These are phyloP conservation scores for Caranx ignobilis DNA, from an alignment of 2,113 vertebrate genomes.

Conservation along the genomic window DNA sequence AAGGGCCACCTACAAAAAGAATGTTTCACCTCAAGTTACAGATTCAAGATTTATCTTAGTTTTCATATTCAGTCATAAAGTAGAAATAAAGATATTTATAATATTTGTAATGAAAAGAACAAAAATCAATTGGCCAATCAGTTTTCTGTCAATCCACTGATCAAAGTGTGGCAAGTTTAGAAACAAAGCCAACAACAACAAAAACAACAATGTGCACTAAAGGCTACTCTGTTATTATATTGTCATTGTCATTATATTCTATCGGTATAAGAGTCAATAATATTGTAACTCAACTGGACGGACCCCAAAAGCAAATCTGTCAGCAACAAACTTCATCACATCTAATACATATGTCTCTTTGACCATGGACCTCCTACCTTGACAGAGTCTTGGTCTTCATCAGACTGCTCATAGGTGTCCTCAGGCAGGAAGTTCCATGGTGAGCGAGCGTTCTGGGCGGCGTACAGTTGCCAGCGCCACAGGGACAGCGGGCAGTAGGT, in stretches of 20 bases:
- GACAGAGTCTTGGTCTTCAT: conserved; percentile 96
- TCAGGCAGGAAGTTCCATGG: conserved; percentile 96
- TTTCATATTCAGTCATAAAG: not conserved
- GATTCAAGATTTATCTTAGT: not conserved
- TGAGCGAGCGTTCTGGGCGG: conserved; percentile 92
- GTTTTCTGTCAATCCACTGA: too few species aligned
- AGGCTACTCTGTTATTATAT: too few species aligned
- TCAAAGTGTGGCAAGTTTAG: not conserved
- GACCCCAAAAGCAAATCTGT: not conserved
- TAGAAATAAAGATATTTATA: not conserved
- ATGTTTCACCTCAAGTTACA: not conserved
- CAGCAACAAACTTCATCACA: not conserved
- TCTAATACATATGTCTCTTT: not conserved
- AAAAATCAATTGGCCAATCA: too few species aligned
- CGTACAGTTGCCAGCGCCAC: conserved; percentile 98
- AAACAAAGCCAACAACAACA: not conserved
- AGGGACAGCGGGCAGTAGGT: conserved; percentile 92
- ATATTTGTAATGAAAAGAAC: too few species aligned
- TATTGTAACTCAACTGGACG: not conserved
- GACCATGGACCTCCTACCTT: conserved; percentile 83
- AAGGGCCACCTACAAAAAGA: conserved; percentile 87
- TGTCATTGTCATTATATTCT: too few species aligned
- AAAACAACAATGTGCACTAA: not conserved
- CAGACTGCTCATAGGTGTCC: conserved; percentile 94
- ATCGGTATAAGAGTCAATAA: too few species aligned